phyloP scores from a whole-genome alignment of 2,888 invertebrate genomes.

The Lumbricus terrestris region DNA sequence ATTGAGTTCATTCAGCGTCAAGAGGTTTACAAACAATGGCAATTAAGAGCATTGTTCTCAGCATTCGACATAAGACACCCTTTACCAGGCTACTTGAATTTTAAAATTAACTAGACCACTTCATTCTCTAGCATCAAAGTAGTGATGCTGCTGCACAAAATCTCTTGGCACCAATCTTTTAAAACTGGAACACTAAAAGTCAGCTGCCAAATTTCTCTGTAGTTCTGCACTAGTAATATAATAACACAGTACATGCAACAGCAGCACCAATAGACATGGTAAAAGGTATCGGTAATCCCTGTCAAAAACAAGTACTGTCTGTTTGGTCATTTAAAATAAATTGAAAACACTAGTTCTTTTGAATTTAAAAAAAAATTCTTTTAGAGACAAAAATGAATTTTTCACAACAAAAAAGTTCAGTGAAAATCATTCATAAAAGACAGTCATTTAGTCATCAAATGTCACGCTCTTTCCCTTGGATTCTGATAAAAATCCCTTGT shows the following conservation, averaged over 20 bases:
- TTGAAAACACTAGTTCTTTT: neutral
- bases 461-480: neutral
- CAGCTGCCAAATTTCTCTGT: neutral
- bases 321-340: neutral
- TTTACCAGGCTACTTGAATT: neutral
- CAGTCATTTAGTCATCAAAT: neutral
- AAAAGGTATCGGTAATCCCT: neutral
- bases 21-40: neutral
- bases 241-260: neutral
- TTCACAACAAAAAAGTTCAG: neutral
- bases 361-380: neutral
- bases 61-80: neutral
- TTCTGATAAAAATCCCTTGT: neutral
- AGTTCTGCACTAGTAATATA: too few species aligned
- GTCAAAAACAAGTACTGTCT: neutral
- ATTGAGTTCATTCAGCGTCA: neutral
- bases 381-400: neutral
- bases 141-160: neutral
- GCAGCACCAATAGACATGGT: neutral
- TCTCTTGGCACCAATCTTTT: neutral
- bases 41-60: neutral
- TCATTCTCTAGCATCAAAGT: neutral
- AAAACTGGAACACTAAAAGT: neutral
- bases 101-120: neutral
- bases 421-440: neutral